Base-by-base conservation (phyloP, 2,888 invertebrate species). In the Pycnomerus fuliginosus region DNA sequence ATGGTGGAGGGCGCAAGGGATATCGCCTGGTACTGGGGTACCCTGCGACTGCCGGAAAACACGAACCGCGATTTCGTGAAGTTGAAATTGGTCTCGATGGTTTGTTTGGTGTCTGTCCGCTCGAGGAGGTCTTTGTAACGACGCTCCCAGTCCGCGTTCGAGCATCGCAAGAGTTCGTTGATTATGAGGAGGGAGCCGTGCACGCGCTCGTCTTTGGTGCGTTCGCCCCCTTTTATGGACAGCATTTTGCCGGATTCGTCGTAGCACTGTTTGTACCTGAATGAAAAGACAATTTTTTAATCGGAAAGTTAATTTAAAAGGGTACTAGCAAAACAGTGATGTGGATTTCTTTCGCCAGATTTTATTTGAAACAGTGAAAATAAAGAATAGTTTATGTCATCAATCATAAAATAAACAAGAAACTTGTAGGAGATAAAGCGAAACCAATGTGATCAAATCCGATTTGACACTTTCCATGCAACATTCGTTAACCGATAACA, bases 161-260 rank as follows among this genome's bases (percentile, higher is more conserved):
- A 87, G 66, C 91, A 91, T 41, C 96, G 80, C 10, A 99, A 76
- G 2, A 99, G 75, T 71, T 99, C 99, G 73, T 98, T 97, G 16
- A 97, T 76, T 12, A 97, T 89, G 23, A 98, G 78, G 8, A 98
- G 75, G 1, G 93, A 91, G 16, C 96, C 96, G 68, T 98, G 97
- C 12, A 91, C 84, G 66, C 89, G 83, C 67, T 97, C 97, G 60
- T 98, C 97, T 53, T 84, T 81, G 2, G 85, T 85, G 39, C 86
- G 83, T 46, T 88, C 87, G 67, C 87, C 85, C 37, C 65, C 61
- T 63, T 92, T 88, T 68, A 67, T 62, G 59, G 89, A 89, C 68
- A 91, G 87, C 14, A 89, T 85, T 37, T 79, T 78, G 60, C 84
- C 84, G 1, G 92, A 90, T 71, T 96, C 94, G 51, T 93, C 90